phyloP scores from a whole-genome alignment of 2,888 invertebrate genomes.

The Hoplodrina ambigua region DNA sequence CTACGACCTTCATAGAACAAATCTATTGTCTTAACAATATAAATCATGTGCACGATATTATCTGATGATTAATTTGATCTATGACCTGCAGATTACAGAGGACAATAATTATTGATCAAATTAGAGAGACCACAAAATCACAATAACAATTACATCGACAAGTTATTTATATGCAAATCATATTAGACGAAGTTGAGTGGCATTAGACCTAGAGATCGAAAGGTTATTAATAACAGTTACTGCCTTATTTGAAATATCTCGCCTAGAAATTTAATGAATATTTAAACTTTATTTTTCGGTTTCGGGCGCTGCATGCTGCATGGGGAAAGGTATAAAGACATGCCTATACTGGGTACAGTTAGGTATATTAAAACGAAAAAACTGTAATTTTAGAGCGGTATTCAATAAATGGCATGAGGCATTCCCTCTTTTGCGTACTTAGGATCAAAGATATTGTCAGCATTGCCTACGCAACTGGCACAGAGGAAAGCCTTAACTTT shows the following conservation, averaged over 20 bases:
- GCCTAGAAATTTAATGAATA: not conserved
- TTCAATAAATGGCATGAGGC: no score
- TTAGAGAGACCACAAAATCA: constrained; percentile 52
- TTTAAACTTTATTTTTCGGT: not conserved
- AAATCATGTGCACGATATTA: constrained; percentile 60
- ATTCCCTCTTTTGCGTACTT: no score
- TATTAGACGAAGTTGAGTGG: constrained; percentile 28
- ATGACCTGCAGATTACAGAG: constrained; percentile 59
- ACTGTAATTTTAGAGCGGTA: no score
- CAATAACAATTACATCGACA: constrained; percentile 47
- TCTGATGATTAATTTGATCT: constrained; percentile 66
- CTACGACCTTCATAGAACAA: constrained; percentile 57
- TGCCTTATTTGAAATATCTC: constrained; percentile 14
- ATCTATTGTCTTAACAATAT: constrained; percentile 62
- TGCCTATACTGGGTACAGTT: no score
- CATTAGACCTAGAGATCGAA: constrained; percentile 24
- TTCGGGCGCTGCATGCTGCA: no score
- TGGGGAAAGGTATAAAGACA: no score
- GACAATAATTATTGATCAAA: constrained; percentile 42
- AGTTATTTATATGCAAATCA: constrained; percentile 46
- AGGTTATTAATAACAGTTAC: constrained; percentile 29
- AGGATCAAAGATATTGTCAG: no score
- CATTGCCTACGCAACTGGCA: no score
- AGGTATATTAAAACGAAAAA: no score
- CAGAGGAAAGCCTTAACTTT: no score